Conservation (phyloP, 1,140 invertebrate species). For the Druon quercuslanigerum region DNA sequence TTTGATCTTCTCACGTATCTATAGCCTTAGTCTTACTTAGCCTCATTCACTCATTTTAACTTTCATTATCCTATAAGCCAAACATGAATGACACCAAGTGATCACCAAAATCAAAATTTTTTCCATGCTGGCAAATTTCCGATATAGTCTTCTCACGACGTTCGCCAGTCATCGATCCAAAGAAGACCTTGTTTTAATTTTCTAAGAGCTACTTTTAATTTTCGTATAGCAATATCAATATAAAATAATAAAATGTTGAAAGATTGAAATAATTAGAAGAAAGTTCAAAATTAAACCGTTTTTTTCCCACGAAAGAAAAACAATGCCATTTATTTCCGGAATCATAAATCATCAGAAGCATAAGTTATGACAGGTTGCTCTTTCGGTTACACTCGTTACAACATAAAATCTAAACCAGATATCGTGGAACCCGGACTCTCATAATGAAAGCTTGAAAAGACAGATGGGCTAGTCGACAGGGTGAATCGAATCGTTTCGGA, state of each 20-base stretch:
- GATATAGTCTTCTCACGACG: too few species aligned
- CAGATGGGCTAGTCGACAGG: conserved; percentile 11
- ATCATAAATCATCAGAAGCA: neutral
- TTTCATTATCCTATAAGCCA: too few species aligned
- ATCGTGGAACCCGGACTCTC: neutral
- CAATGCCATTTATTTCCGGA: neutral
- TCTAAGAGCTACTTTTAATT: too few species aligned
- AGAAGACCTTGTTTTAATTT: too few species aligned
- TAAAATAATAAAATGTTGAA: neutral
- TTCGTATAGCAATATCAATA: too few species aligned
- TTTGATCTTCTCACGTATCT: conserved; percentile 64
- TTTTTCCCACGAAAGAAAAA: neutral
- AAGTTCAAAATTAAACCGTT: neutral
- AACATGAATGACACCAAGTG: too few species aligned
- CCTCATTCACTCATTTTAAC: too few species aligned
- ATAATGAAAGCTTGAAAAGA: conserved; percentile 7
- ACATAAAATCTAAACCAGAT: conserved; percentile 7
- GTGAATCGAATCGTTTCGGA: conserved; percentile 16
- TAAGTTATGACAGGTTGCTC: conserved; percentile 14
- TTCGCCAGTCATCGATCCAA: too few species aligned
- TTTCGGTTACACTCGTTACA: conserved; percentile 6
- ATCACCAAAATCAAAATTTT: too few species aligned
- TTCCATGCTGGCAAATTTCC: too few species aligned
- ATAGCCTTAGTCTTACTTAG: conserved; percentile 61
- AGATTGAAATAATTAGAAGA: neutral